Evolutionary conservation across 1,140 invertebrate genomes (phyloP).

Genomic region (Drosophila neocordata): DNA sequence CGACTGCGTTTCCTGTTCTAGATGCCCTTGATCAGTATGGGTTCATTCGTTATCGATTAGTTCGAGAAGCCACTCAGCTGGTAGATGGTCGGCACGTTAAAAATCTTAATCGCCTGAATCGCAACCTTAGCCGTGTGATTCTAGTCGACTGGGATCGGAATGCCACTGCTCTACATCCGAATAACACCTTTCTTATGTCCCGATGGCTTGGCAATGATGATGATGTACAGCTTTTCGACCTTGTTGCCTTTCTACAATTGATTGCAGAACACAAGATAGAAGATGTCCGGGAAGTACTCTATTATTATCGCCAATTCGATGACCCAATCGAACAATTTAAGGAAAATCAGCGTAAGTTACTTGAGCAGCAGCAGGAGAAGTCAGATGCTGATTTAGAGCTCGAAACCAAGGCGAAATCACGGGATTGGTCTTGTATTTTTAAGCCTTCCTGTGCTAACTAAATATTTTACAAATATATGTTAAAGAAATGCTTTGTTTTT

Average conservation of each 20-base stretch:
- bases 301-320: constrained; percentile 96
- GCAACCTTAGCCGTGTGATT: constrained; percentile 97
- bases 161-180: constrained; percentile 92
- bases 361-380: constrained; percentile 83
- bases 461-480: not conserved
- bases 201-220: constrained; percentile 97
- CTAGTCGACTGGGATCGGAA: constrained; percentile 97
- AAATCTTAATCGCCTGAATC: constrained; percentile 96
- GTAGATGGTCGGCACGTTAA: constrained; percentile 97
- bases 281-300: constrained; percentile 96
- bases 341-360: constrained; percentile 91
- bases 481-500: too few relatives aligned
- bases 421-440: not conserved
- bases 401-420: not conserved
- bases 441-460: not conserved
- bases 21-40: constrained; percentile 96
- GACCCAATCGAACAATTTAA: constrained; percentile 96
- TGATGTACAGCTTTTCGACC: constrained; percentile 94
- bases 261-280: constrained; percentile 93
- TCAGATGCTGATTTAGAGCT: not conserved
- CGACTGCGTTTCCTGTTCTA: constrained; percentile 96
- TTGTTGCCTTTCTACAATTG: constrained; percentile 95
- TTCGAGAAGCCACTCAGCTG: constrained; percentile 97
- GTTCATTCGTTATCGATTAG: constrained; percentile 94
- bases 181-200: constrained; percentile 93